Percentiles rank a stretch among this genome's conserved stretches.
phyloP scores from a whole-genome alignment of 1,140 invertebrate genomes.

The Cotesia vestalis region DNA sequence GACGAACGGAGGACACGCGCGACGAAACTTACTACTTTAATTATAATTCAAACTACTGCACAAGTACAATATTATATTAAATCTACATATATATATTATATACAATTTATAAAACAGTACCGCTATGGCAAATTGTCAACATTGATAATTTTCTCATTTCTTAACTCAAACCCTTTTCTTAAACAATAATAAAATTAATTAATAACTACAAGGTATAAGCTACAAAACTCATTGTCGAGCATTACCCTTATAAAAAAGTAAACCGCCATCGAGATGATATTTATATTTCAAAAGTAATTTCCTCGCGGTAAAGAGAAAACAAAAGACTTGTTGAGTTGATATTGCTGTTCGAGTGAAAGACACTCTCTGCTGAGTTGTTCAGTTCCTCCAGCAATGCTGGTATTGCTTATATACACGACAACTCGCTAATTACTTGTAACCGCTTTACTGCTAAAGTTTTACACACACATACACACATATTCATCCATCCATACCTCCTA shows the following conservation, averaged over 20 bases:
- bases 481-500: background rate
- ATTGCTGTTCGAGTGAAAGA: background rate
- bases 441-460: background rate
- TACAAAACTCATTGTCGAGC: no score
- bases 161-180: no score
- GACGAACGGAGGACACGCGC: background rate
- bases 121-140: no score
- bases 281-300: slow-evolving; percentile 16
- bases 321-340: slow-evolving; percentile 26
- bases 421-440: slow-evolving; percentile 29
- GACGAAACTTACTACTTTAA: background rate
- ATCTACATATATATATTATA: no score
- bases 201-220: no score
- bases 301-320: slow-evolving; percentile 25
- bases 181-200: no score
- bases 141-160: no score
- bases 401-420: background rate
- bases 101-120: no score
- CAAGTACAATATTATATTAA: no score
- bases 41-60: background rate
- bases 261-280: background rate
- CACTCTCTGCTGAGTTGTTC: slow-evolving; percentile 1
- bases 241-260: background rate
- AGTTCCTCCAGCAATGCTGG: background rate
- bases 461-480: background rate